These are phyloP conservation scores for Otus sunia DNA, from an alignment of 2,113 vertebrate genomes.

Conservation along the genomic window DNA sequence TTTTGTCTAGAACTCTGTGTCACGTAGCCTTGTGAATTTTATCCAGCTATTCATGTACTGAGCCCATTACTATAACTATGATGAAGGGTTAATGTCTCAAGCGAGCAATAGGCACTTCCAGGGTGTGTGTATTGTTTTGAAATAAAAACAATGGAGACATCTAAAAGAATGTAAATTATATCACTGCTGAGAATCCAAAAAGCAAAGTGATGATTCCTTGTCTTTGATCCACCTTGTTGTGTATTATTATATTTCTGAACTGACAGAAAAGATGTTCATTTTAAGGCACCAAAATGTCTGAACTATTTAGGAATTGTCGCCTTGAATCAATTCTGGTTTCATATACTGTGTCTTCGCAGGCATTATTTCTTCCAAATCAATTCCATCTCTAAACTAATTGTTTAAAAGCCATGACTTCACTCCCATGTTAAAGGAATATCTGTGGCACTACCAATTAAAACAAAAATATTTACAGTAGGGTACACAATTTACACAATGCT, in stretches of 20 bases:
- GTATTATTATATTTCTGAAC: conserved; percentile 69
- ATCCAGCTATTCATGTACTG: not conserved
- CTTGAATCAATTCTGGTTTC: conserved; percentile 79
- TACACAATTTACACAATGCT: not conserved
- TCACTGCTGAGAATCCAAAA: not conserved
- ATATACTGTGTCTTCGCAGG: conserved; percentile 60
- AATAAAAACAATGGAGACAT: not conserved
- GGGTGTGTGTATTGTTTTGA: not conserved
- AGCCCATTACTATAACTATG: not conserved
- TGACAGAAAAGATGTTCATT: conserved; percentile 75
- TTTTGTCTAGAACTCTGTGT: not conserved
- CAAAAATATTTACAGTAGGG: not conserved
- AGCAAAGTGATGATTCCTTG: conserved; percentile 22
- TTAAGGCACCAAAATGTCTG: conserved; percentile 84
- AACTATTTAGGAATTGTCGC: conserved; percentile 75
- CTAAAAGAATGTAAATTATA: conserved; percentile 38
- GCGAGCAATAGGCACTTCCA: not conserved
- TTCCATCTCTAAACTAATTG: conserved; percentile 76
- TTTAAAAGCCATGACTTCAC: conserved; percentile 75
- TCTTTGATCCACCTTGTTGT: conserved; percentile 41
- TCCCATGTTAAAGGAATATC: conserved; percentile 57
- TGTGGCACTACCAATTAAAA: conserved; percentile 32
- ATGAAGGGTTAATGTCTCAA: not conserved
- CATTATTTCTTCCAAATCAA: conserved; percentile 76
- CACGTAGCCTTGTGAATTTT: not conserved